A percentile compares a stretch with the other conserved stretches of the same genome.
These are phyloP conservation scores for Chironomus tepperi DNA, from an alignment of 1,140 invertebrate species.

Conservation along the genomic window DNA sequence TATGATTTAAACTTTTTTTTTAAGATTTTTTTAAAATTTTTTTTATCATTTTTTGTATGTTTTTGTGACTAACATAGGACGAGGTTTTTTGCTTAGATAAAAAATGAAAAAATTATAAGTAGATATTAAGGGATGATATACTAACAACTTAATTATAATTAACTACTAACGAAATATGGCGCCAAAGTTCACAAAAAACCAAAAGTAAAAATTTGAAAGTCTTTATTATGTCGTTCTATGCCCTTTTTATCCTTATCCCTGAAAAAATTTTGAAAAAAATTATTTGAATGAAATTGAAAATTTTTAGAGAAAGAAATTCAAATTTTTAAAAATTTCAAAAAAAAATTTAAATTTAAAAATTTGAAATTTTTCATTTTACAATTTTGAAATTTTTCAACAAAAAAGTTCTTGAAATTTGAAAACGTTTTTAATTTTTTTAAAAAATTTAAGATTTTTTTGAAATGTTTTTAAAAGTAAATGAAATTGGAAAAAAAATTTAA, in stretches of 20 bases:
- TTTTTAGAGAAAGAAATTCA: too few species aligned
- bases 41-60: neutral
- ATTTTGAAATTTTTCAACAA: too few species aligned
- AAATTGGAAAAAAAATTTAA: too few species aligned
- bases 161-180: neutral
- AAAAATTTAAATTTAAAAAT: too few species aligned
- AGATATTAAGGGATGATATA: neutral
- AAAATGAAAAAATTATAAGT: neutral
- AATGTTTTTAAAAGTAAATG: too few species aligned
- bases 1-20: neutral
- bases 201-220: neutral
- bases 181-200: constrained; percentile 11
- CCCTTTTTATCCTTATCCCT: neutral
- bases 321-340: too few species aligned
- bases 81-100: neutral
- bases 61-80: neutral
- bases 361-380: too few species aligned
- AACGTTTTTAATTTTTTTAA: too few species aligned
- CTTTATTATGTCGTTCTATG: neutral
- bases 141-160: neutral
- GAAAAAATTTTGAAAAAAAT: neutral
- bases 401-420: too few species aligned
- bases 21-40: neutral
- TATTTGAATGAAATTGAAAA: too few species aligned
- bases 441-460: too few species aligned